A percentile compares a stretch with the other conserved stretches of the same genome.
Evolutionary conservation across 2,888 invertebrate genomes (phyloP).

Genomic region (Zaprionus obscuricornis): DNA sequence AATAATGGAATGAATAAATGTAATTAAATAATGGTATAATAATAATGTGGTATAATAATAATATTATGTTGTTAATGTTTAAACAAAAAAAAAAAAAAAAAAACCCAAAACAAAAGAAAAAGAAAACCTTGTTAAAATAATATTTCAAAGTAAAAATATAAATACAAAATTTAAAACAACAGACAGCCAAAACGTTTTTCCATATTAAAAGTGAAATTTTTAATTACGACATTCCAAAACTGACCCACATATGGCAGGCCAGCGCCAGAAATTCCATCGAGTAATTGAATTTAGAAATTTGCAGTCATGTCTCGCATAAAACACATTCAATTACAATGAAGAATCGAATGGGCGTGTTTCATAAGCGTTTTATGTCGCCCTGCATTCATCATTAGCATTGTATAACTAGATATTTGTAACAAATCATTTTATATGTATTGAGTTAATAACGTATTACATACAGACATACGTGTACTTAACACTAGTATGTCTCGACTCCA

Average conservation of each 20-base stretch:
- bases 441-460: too few relatives aligned
- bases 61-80: conserved; percentile 84
- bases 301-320: conserved; percentile 61
- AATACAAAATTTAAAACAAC: conserved; percentile 62
- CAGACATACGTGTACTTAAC: too few relatives aligned
- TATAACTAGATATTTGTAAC: conserved; percentile 18
- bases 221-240: conserved; percentile 46
- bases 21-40: conserved; percentile 65
- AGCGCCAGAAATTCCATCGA: conserved; percentile 62
- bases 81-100: conserved; percentile 83
- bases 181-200: conserved; percentile 19
- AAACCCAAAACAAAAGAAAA: too few relatives aligned
- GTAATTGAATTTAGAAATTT: conserved; percentile 73
- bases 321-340: conserved; percentile 50
- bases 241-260: conserved; percentile 48
- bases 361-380: conserved; percentile 38
- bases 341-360: conserved; percentile 43
- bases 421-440: too few relatives aligned
- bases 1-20: conserved; percentile 66
- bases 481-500: too few relatives aligned
- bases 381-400: conserved; percentile 34
- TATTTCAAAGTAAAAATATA: conserved; percentile 81
- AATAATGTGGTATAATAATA: conserved; percentile 52
- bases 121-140: conserved; percentile 83
- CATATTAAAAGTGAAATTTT: conserved; percentile 69